Evolutionary conservation across 1,140 invertebrate genomes (phyloP), one percentile per base, ranked within the genome.

Genomic region (Adelges cooleyi): DNA sequence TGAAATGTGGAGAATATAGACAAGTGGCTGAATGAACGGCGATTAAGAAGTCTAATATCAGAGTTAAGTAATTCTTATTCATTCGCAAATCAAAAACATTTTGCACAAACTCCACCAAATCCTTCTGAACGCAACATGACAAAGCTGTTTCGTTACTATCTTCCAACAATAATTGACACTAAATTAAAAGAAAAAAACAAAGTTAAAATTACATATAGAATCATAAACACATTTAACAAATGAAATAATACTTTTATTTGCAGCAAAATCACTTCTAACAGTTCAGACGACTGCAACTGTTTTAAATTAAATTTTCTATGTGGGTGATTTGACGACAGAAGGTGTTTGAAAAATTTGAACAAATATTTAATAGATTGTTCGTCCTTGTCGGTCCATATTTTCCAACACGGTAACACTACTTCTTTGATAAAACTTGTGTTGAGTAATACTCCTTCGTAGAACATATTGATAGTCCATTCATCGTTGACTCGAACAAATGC

Each of bases 281-380:
- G 46, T 46, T 62, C 56, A 29, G 56, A 62, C 20, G 56, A 62
- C 15, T 62, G 56, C 29, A 62, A 44, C 33, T 62, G 56, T 46
- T 62, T 62, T 13, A 62, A 29, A 62, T 62, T 62, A 48, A 62
- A 62, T 48, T 62, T 62, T 9, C 40, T 62, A 29, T 62, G 56
- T 46, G 42, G 56, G 22, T 62, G 56, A 22, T 48, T 62, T 20
- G 27, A 48, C 3, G 56, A 62, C 13, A 62, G 46, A 46, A 62
- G 56, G 46, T 62, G 56, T 62, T 62, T 62, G 33, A 40, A 62
- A 62, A 62, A 62, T 62, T 62, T 62, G 18, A 62, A 62, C 44
- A 62, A 25, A 62, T 46, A 62, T 46, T 62, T 23, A 20, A 62
- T 62, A 46, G 27, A 29, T 9, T 62, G 56, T 27, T 48, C 25